Evolutionary conservation across 2,113 vertebrate species (phyloP).

Genomic region (Dipodomys stephensi): DNA sequence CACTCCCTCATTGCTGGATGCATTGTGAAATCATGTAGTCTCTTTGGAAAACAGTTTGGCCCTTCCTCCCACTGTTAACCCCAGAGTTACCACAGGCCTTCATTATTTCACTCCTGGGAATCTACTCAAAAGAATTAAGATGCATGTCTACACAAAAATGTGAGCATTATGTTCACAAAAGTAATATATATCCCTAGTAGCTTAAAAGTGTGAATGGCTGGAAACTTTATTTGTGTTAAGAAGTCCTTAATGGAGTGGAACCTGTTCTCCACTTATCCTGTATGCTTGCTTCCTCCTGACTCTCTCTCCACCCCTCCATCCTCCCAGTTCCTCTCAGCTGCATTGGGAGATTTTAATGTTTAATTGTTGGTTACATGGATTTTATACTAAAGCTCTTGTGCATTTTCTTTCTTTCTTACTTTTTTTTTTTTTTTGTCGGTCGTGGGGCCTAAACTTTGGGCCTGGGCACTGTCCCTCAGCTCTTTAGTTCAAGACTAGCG

Average conservation of each 20-base stretch:
- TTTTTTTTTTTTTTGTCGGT: no score
- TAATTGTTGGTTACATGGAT: background rate
- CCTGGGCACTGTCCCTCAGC: no score
- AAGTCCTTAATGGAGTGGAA: background rate
- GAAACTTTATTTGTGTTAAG: background rate
- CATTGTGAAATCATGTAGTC: background rate
- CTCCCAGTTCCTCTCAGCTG: background rate
- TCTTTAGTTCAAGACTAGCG: no score
- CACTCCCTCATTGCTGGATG: background rate
- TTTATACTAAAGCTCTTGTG: background rate
- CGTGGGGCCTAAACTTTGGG: no score
- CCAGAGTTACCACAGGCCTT: background rate
- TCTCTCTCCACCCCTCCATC: background rate
- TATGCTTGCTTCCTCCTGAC: background rate
- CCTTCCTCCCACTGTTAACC: background rate
- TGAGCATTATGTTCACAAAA: background rate
- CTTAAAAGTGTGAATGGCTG: background rate
- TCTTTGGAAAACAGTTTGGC: no score
- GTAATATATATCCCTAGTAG: background rate
- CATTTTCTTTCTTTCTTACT: background rate
- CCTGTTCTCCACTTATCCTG: background rate
- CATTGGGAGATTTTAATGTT: background rate
- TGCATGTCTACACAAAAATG: background rate
- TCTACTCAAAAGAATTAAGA: background rate
- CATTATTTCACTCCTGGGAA: background rate